phyloP scores from a whole-genome alignment of 2,113 vertebrate genomes.

The Narcine bancroftii region DNA sequence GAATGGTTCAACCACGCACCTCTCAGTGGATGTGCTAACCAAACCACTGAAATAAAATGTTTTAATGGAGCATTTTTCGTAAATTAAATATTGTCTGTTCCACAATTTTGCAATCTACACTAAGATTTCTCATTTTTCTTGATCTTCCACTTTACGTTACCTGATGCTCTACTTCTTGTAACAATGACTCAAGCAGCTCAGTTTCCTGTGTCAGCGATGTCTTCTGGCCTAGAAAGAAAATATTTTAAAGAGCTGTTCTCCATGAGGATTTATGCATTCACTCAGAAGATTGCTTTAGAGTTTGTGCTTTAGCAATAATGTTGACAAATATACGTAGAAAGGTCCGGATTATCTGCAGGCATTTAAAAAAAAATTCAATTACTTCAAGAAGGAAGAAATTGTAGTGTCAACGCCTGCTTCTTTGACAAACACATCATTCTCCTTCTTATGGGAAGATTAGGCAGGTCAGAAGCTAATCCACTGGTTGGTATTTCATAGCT shows the following conservation, averaged over 20 bases:
- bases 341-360: not conserved
- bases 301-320: not conserved
- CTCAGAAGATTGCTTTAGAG: not conserved
- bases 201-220: constrained; percentile 97
- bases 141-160: constrained; percentile 47
- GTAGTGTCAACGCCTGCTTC: too few species aligned
- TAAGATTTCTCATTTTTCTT: not conserved
- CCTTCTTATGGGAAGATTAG: not conserved
- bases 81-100: too few species aligned
- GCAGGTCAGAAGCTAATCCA: not conserved
- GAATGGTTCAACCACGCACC: not conserved
- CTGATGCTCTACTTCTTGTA: constrained; percentile 98
- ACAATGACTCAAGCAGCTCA: constrained; percentile 87
- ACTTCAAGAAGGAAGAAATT: not conserved
- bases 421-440: not conserved
- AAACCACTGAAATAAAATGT: not conserved
- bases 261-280: not conserved
- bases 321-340: not conserved
- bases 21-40: not conserved
- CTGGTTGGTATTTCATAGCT: not conserved
- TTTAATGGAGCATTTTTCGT: not conserved
- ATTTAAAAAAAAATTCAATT: too few species aligned
- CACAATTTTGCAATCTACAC: not conserved
- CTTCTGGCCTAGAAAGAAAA: constrained; percentile 77
- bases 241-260: not conserved